phyloP scores from a whole-genome alignment of 2,888 invertebrate species.

The Orthosia gracilis region DNA sequence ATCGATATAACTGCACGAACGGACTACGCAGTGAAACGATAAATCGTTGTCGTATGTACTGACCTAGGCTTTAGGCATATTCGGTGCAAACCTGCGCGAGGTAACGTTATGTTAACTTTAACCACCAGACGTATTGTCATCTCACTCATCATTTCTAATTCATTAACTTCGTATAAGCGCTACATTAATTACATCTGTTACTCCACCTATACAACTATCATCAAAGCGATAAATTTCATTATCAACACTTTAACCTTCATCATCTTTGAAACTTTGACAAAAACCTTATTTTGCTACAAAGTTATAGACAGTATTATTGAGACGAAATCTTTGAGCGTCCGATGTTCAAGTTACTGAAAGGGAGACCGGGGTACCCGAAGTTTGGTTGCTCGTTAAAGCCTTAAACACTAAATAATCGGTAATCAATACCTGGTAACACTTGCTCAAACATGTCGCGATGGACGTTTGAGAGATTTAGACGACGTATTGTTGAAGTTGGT shows the following conservation, averaged over 20 bases:
- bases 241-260: constrained; percentile 18
- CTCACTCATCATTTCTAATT: neutral
- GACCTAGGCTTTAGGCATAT: too few species aligned
- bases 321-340: constrained; percentile 42
- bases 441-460: constrained; percentile 25
- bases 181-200: neutral
- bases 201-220: neutral
- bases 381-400: constrained; percentile 53
- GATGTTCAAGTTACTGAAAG: constrained; percentile 42
- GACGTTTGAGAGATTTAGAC: constrained; percentile 10
- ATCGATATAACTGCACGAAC: too few species aligned
- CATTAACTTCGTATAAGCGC: neutral
- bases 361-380: constrained; percentile 35
- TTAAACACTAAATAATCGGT: constrained; percentile 50
- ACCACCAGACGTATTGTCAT: too few species aligned
- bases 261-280: constrained; percentile 27
- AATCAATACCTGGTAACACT: constrained; percentile 55
- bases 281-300: constrained; percentile 35
- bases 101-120: neutral
- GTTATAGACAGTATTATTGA: constrained; percentile 44
- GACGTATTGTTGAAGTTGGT: constrained; percentile 5
- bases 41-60: too few species aligned
- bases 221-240: constrained; percentile 9
- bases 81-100: too few species aligned
- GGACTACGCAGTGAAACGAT: too few species aligned